Evolutionary conservation across 2,797 vertebrate species (phyloP), one percentile per base, ranked within the genome.

Genomic region (Emys orbicularis): DNA sequence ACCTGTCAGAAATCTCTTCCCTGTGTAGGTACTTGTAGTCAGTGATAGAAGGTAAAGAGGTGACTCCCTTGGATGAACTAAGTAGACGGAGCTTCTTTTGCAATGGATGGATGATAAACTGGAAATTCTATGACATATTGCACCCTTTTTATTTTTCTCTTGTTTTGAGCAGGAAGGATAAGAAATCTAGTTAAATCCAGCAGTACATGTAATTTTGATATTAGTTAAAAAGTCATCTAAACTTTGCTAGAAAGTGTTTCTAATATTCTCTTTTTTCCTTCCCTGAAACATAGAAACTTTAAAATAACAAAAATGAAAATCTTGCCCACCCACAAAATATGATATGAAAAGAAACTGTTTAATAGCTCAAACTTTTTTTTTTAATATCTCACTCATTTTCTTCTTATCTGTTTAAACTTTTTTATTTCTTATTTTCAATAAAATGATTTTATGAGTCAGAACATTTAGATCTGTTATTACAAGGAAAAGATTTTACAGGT

Each of bases 401-500:
- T 68, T 50, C 74, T 94, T 8, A 27, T 34, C 65, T 80, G 95
- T 95, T 90, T 96, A 89, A 93, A 93, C 81, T 79, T 94, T 96
- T 95, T 93, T 79, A 93, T 52, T 95, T 93, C 94, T 96, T 96
- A 83, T 97, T 97, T 97, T 97, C 92, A 96, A 94, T 95, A 92
- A 97, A 97, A 94, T 91, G 85, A 52, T 97, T 89, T 93, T 94
- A 96, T 95, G 94, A 97, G 80, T 95, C 83, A 93, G 87, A 97
- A 97, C 88, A 97, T 96, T 95, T 95, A 95, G 95, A 93, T 16
- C 57, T 86, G 96, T 97, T 97, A 94, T 96, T 96, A 93, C 74
- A 95, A 97, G 91, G 84, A 92, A 97, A 95, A 97, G 96, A 96
- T 96, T 95, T 88, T 96, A 87, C 68, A 97, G 88, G 74, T 92